A percentile compares a stretch with the other conserved stretches of the same genome.
These are phyloP conservation scores for Tinea semifulvella DNA, from an alignment of 2,888 invertebrate genomes.

Conservation along the genomic window DNA sequence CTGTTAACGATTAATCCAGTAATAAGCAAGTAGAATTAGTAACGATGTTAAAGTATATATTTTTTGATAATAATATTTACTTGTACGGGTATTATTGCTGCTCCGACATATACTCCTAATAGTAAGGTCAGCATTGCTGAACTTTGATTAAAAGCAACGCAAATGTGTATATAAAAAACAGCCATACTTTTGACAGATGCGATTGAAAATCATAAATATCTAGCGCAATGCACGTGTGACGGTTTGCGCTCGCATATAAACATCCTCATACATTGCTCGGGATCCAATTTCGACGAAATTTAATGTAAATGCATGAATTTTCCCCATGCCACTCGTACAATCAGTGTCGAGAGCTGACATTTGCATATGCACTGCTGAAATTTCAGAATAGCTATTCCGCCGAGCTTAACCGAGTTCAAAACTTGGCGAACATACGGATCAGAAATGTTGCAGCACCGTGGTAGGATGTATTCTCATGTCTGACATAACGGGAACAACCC, in stretches of 20 bases:
- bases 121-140: too few species aligned
- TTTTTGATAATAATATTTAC: too few species aligned
- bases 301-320: constrained; percentile 66
- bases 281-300: constrained; percentile 60
- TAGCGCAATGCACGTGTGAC: constrained; percentile 39
- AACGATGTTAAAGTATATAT: too few species aligned
- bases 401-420: constrained; percentile 59
- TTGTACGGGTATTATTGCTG: too few species aligned
- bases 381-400: constrained; percentile 58
- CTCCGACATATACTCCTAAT: too few species aligned
- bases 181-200: constrained; percentile 45
- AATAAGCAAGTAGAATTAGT: too few species aligned
- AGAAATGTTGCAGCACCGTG: constrained; percentile 42
- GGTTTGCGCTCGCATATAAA: constrained; percentile 48
- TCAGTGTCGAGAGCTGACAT: constrained; percentile 65
- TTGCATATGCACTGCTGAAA: constrained; percentile 63
- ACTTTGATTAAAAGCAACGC: constrained; percentile 39
- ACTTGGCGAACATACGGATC: constrained; percentile 45
- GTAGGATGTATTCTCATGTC: constrained; percentile 39
- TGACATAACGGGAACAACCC: constrained; percentile 33
- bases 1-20: too few species aligned
- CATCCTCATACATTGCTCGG: constrained; percentile 29
- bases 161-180: constrained; percentile 26
- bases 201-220: constrained; percentile 60
- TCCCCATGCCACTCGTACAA: constrained; percentile 61